These are phyloP conservation scores for Dendrolimus pini DNA, from an alignment of 2,888 invertebrate species.

Conservation along the genomic window DNA sequence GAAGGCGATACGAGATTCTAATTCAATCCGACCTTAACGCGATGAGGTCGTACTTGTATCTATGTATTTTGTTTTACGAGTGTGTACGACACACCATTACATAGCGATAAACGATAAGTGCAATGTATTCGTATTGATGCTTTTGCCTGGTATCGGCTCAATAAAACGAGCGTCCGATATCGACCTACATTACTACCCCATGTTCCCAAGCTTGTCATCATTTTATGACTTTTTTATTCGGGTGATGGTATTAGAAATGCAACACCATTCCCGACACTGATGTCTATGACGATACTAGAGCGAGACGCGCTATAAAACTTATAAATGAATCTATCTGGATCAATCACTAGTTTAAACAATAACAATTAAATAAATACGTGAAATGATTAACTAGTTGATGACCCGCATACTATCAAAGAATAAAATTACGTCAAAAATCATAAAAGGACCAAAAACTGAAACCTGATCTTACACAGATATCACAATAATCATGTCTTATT, in stretches of 20 bases:
- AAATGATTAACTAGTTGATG: constrained; percentile 12
- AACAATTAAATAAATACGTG: constrained; percentile 13
- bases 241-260: constrained; percentile 63
- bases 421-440: constrained; percentile 18
- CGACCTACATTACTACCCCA: constrained; percentile 55
- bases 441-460: constrained; percentile 37
- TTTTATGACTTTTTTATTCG: constrained; percentile 73
- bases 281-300: constrained; percentile 53
- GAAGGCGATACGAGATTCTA: constrained; percentile 37
- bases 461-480: constrained; percentile 37
- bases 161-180: constrained; percentile 57
- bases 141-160: constrained; percentile 55
- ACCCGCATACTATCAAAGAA: constrained; percentile 5
- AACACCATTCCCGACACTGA: constrained; percentile 61
- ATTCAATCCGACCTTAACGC: constrained; percentile 39
- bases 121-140: constrained; percentile 37
- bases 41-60: constrained; percentile 35
- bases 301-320: constrained; percentile 40
- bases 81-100: constrained; percentile 63
- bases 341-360: constrained; percentile 26
- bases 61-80: constrained; percentile 45
- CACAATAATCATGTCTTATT: constrained; percentile 50
- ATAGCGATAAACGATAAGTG: constrained; percentile 66
- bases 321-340: constrained; percentile 41
- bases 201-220: constrained; percentile 70